phyloP scores from a whole-genome alignment of 2,113 vertebrate genomes.

The Nesoenas mayeri region DNA sequence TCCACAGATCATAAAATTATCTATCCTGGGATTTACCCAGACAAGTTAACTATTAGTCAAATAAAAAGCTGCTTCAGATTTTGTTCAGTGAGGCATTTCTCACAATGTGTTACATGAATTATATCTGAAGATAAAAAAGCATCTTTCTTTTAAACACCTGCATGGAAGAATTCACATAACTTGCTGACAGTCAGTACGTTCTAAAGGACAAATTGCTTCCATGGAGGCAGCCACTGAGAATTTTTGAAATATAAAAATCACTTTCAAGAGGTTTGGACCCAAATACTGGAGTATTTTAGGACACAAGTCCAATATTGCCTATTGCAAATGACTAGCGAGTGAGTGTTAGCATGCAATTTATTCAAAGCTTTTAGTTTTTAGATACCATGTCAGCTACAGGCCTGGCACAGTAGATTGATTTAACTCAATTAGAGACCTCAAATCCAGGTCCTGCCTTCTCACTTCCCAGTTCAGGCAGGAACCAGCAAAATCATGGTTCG shows the following conservation, averaged over 20 bases:
- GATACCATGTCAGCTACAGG: background rate
- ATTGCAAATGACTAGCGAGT: background rate
- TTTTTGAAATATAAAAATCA: background rate
- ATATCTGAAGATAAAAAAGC: background rate
- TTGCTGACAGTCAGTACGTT: background rate
- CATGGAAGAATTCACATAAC: background rate
- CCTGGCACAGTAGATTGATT: background rate
- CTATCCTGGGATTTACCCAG: conserved; percentile 31
- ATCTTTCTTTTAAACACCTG: background rate
- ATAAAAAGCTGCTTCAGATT: conserved; percentile 32
- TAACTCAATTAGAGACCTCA: background rate
- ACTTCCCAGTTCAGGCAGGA: background rate
- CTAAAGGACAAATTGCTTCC: conserved; percentile 7
- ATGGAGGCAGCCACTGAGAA: background rate
- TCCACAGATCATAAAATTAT: conserved; percentile 38
- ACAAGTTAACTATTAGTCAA: conserved; percentile 26
- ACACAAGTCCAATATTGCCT: background rate
- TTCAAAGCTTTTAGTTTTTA: background rate
- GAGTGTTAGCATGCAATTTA: background rate
- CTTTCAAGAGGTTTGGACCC: background rate
- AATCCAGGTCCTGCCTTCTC: background rate
- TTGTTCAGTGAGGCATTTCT: conserved; percentile 26
- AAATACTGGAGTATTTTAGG: background rate
- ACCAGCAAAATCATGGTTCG: background rate
- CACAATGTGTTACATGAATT: background rate